These are phyloP conservation scores for Phyllostomus hastatus DNA, from an alignment of 2,113 vertebrate genomes.

Conservation along the genomic window DNA sequence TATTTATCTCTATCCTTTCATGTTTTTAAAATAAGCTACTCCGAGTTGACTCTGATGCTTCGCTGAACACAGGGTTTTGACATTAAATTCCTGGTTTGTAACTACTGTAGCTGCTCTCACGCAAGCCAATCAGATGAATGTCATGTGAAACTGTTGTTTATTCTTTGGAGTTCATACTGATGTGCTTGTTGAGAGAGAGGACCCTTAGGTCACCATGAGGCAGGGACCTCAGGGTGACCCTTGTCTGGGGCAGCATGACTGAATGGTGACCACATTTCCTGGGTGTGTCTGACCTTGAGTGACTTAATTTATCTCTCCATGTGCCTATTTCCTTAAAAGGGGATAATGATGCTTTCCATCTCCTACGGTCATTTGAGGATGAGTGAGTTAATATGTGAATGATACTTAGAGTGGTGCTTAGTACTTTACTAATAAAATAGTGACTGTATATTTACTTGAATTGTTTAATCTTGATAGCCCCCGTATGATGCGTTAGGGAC, in stretches of 20 bases:
- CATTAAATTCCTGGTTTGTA: neutral
- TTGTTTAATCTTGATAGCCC: neutral
- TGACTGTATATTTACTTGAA: neutral
- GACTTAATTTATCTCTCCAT: neutral
- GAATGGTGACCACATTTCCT: neutral
- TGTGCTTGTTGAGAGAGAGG: neutral
- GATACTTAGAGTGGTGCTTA: neutral
- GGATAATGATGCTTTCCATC: neutral
- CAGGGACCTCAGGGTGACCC: no score
- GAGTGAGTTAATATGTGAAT: neutral
- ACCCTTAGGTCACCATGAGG: neutral
- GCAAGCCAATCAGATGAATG: no score
- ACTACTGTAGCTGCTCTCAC: no score
- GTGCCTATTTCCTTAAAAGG: neutral
- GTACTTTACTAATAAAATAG: neutral
- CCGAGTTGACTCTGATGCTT: neutral
- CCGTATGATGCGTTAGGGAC: neutral
- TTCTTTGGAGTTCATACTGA: neutral
- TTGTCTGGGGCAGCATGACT: no score
- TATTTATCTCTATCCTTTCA: neutral
- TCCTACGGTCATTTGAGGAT: neutral
- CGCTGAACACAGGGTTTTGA: neutral
- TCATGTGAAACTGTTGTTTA: neutral
- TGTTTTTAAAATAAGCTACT: neutral
- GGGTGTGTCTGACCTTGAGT: neutral